phyloP scores from a whole-genome alignment of 2,797 vertebrate species.

The Enteromius fasciolatus region DNA sequence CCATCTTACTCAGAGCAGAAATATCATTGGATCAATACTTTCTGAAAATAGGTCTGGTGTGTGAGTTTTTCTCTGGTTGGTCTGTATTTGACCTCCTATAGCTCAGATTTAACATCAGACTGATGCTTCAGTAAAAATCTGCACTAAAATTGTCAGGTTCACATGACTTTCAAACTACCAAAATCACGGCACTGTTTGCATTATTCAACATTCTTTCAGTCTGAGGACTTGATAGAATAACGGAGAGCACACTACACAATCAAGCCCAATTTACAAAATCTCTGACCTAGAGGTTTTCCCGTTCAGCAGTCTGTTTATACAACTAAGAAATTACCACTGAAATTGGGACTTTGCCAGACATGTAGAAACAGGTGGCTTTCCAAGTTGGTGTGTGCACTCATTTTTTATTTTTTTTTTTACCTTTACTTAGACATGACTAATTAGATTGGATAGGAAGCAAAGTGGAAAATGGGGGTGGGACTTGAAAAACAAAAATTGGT shows the following conservation, averaged over 20 bases:
- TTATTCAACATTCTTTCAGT: not conserved
- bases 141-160: slow-evolving; percentile 14
- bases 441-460: not conserved
- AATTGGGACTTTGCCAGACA: slow-evolving; percentile 3
- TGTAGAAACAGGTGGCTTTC: slow-evolving; percentile 13
- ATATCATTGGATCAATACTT: slow-evolving; percentile 59
- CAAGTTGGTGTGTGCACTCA: not conserved
- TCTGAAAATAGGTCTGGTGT: slow-evolving; percentile 50
- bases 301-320: not conserved
- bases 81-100: slow-evolving; percentile 38
- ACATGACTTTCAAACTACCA: not conserved
- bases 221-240: not conserved
- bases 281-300: not conserved
- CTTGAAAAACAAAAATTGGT: not conserved
- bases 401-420: not conserved
- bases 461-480: not conserved
- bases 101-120: slow-evolving; percentile 40
- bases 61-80: slow-evolving; percentile 25
- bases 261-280: slow-evolving; percentile 18
- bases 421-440: not conserved
- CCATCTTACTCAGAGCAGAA: slow-evolving; percentile 42
- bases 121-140: slow-evolving; percentile 30
- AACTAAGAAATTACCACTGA: not conserved
- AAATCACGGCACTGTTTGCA: not conserved
- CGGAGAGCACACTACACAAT: slow-evolving; percentile 2